These are phyloP conservation scores for Ptychodera flava DNA, from an alignment of 35 echinoderm and acorn worm genomes.

Conservation along the genomic window DNA sequence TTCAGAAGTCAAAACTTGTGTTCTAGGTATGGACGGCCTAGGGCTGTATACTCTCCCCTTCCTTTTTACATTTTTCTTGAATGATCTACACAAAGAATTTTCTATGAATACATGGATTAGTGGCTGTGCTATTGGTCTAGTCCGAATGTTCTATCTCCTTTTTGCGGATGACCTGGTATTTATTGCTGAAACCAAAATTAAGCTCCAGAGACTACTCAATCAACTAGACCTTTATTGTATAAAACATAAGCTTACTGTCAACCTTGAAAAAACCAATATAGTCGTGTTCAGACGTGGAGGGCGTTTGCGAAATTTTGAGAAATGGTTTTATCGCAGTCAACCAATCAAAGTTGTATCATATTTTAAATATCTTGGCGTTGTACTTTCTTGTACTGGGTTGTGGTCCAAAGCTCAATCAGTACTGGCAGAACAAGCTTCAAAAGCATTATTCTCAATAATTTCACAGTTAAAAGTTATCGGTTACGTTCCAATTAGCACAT, in stretches of 20 bases:
- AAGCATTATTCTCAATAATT: background rate
- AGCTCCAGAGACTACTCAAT: too few species aligned
- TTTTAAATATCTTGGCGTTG: too few species aligned
- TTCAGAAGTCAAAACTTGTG: background rate
- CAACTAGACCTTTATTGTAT: too few species aligned
- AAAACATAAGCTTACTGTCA: too few species aligned
- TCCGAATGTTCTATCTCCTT: background rate
- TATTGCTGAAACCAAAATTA: background rate
- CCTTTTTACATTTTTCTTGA: background rate
- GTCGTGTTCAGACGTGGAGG: background rate
- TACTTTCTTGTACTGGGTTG: background rate
- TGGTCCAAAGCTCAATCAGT: background rate
- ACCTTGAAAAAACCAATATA: background rate
- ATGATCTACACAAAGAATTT: background rate
- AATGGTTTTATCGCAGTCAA: too few species aligned
- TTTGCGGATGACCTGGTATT: background rate
- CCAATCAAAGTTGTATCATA: too few species aligned
- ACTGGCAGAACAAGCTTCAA: background rate
- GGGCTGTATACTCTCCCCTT: background rate
- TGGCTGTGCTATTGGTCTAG: background rate
- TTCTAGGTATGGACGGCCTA: background rate
- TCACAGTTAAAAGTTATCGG: background rate
- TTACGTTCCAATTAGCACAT: background rate
- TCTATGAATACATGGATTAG: background rate
- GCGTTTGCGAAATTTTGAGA: too few species aligned